Evolutionary conservation across 2,797 vertebrate species (phyloP).

Genomic region (Urocyon cinereoargenteus): DNA sequence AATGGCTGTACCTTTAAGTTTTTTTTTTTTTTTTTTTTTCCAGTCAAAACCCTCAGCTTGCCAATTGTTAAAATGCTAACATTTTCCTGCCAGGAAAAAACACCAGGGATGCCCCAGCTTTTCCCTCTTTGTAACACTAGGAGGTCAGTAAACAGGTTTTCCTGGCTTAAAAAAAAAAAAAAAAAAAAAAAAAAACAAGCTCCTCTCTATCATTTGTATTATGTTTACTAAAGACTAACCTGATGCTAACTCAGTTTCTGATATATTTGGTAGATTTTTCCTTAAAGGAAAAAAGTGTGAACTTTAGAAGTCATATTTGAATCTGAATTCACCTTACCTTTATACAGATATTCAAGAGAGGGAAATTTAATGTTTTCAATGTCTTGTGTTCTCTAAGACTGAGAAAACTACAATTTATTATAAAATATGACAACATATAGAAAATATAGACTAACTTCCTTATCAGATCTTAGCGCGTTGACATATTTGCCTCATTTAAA

Average conservation of each 20-base stretch:
- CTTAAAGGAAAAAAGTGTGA: not conserved
- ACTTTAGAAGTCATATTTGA: constrained; percentile 1
- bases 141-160: constrained; percentile 41
- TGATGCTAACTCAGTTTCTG: not conserved
- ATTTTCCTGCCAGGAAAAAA: constrained; percentile 57
- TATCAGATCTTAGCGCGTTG: not conserved
- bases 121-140: not conserved
- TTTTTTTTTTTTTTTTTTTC: not conserved
- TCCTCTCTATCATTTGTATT: not conserved
- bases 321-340: constrained; percentile 22
- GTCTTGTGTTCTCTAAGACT: not conserved
- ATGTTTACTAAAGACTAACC: not conserved
- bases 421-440: not conserved
- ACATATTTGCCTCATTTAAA: not conserved
- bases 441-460: not conserved
- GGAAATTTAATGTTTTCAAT: not conserved
- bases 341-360: not conserved
- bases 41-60: constrained; percentile 48
- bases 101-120: not conserved
- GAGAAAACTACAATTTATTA: constrained; percentile 7
- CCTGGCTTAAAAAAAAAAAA: not conserved
- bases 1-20: constrained; percentile 37
- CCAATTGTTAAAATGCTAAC: constrained; percentile 69
- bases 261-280: constrained; percentile 43
- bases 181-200: not conserved